Evolutionary conservation across 2,113 vertebrate genomes (phyloP), one percentile per base, ranked within the genome.

Genomic region (Sterrhoptilus dennistouni): DNA sequence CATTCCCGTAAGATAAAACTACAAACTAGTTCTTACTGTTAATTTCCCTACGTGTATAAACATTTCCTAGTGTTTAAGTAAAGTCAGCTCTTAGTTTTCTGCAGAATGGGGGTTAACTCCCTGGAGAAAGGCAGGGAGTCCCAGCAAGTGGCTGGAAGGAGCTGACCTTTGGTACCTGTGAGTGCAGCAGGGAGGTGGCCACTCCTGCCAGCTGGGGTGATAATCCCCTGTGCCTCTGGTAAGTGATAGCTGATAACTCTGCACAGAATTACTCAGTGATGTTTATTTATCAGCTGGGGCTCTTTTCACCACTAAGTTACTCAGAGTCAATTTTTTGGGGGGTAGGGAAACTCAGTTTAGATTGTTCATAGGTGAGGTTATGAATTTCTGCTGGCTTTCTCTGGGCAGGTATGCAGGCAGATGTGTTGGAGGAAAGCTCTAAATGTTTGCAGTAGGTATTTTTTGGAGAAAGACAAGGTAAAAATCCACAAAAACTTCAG

Each of bases 151-250:
- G 2, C 70, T 90, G 93, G 79, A 94, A 93, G 92, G 86, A 95
- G 87, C 90, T 97, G 97, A 97, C 97, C 97, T 97, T 97, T 97
- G 97, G 93, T 97, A 97, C 96, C 96, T 96, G 93, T 74, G 92
- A 97, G 87, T 87, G 95, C 93, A 92, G 92, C 31, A 75, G 89
- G 70, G 92, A 83, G 82, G 68, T 1, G 0, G 92, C 83, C 24
- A 36, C 96, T 96, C 75, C 91, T 92, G 96, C 85, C 97, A 97
- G 96, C 96, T 97, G 97, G 93, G 95, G 97, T 90, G 96, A 93
- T 97, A 97, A 97, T 97, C 97, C 97, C 70, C 84, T 66, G 75
- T 96, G 95, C 96, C 89, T 96, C 95, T 96, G 83, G 29, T 92
- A 94, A 97, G 93, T 25, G 96, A 93, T 92, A 95, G 95, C 86